Base-by-base conservation (phyloP, 2,888 invertebrate species). In the Dicranocentrus wangi region DNA sequence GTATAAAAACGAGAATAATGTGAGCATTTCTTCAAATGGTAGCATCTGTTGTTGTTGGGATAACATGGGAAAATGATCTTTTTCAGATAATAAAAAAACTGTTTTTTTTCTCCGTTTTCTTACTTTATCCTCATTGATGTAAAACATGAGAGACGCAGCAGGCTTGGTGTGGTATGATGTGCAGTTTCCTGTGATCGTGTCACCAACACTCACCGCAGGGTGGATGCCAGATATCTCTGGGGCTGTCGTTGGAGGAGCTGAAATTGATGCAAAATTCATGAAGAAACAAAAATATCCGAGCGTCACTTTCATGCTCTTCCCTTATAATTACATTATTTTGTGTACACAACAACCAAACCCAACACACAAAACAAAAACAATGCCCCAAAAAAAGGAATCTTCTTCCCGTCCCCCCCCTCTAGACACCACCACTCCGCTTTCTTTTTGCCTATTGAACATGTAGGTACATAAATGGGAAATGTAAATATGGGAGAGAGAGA, bases 161-260 rank as follows among this genome's bases (percentile, higher is more conserved):
- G 94, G 94, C 88, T 93, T 93, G 79, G 93, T 94, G 88, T 92
- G 91, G 51, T 93, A 93, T 47, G 94, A 94, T 43, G 93, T 93
- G 89, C 94, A 94, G 89, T 94, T 94, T 82, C 94, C 90, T 88
- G 92, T 92, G 87, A 94, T 90, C 82, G 91, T 92, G 88, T 94
- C 94, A 61, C 93, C 93, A 88, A 92, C 92, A 89, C 93, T 92
- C 55, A 79, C 82, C 47, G 78, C 80, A 53, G 79, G 68, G 51
- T 76, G 79, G 27, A 84, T 66, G 70, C 86, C 86, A 77, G 79
- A 81, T 21, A 86, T 85, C 65, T 82, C 84, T 53, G 86, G 86
- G 53, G 75, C 83, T 51, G 79, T 58, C 21, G 79, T 75, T 43
- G 86, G 86, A 68, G 85, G 86, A 79, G 86, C 86, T 85, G 78